phyloP scores from a whole-genome alignment of 2,888 invertebrate genomes.

The Sturmia bella region DNA sequence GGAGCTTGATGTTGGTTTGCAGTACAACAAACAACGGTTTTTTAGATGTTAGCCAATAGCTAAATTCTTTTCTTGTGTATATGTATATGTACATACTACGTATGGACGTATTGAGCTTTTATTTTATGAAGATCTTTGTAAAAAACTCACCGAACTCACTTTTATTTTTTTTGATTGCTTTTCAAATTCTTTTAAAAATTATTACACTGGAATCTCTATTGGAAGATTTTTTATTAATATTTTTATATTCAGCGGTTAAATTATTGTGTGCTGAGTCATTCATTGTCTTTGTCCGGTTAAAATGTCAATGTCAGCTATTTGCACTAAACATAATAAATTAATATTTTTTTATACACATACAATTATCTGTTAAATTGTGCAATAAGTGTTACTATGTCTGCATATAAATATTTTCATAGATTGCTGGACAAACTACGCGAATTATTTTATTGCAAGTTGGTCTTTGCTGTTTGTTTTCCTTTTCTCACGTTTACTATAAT shows the following conservation, averaged over 20 bases:
- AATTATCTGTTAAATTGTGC: slow-evolving; percentile 32
- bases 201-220: not conserved
- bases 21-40: slow-evolving; percentile 13
- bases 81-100: no score
- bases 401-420: not conserved
- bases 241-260: not conserved
- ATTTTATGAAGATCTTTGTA: no score
- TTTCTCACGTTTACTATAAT: no score
- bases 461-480: no score
- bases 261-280: slow-evolving; percentile 44
- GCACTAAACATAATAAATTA: slow-evolving; percentile 27
- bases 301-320: slow-evolving; percentile 61
- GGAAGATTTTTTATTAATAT: not conserved
- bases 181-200: not conserved
- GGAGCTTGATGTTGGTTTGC: slow-evolving; percentile 31
- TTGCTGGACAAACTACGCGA: no score
- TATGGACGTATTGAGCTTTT: no score
- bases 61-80: slow-evolving; percentile 17
- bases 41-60: slow-evolving; percentile 33
- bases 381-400: not conserved
- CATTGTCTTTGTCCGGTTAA: slow-evolving; percentile 39
- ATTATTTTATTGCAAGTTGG: no score
- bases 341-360: slow-evolving; percentile 7
- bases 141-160: no score
- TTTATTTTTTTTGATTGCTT: not conserved